phyloP scores from a whole-genome alignment of 2,113 vertebrate species.

The Podocnemis expansa region DNA sequence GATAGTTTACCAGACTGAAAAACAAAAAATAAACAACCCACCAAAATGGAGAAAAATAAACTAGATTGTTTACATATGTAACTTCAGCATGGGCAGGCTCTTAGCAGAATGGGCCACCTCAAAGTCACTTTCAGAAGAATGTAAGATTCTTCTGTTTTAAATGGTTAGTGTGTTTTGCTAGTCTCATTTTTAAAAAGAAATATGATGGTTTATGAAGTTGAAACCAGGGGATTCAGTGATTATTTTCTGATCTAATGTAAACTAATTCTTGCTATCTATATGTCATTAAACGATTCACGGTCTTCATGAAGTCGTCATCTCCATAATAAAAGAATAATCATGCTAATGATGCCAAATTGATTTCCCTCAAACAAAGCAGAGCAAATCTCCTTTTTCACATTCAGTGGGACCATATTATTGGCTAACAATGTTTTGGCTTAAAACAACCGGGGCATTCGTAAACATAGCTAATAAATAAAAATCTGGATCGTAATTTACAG shows the following conservation, averaged over 20 bases:
- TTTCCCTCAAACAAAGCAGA: background rate
- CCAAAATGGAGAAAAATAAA: background rate
- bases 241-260: background rate
- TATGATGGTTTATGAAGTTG: background rate
- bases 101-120: background rate
- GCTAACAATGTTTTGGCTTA: background rate
- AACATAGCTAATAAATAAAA: background rate
- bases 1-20: background rate
- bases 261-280: background rate
- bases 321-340: background rate
- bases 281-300: background rate
- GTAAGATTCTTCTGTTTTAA: background rate
- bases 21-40: accelerated
- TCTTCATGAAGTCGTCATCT: background rate
- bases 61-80: background rate
- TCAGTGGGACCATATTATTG: background rate
- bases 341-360: background rate
- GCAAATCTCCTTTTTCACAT: background rate
- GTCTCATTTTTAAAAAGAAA: background rate
- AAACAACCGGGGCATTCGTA: too few relatives aligned
- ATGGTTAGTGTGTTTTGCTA: background rate
- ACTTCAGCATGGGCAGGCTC: background rate
- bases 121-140: background rate
- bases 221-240: background rate
- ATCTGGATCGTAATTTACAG: background rate